Percentiles rank a stretch among this genome's conserved stretches.
These are phyloP conservation scores for Corapipo altera DNA, from an alignment of 2,113 vertebrate genomes.

Conservation along the genomic window DNA sequence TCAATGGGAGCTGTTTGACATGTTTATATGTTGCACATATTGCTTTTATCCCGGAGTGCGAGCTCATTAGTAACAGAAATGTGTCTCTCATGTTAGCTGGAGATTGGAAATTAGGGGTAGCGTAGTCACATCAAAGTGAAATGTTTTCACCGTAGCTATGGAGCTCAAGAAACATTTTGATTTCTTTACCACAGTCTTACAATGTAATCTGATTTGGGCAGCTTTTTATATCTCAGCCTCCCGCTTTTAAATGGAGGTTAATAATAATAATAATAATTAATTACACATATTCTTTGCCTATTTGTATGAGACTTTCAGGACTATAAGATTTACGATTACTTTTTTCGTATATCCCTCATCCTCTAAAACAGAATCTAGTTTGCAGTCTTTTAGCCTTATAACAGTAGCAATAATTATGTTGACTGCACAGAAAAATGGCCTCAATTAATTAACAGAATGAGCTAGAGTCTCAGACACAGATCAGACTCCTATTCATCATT, in stretches of 20 bases:
- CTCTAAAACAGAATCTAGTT: neutral
- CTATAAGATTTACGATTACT: neutral
- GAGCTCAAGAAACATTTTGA: neutral
- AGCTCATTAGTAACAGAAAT: neutral
- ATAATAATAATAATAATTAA: neutral
- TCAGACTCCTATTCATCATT: neutral
- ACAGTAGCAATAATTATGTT: neutral
- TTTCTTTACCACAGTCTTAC: neutral
- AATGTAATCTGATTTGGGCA: neutral
- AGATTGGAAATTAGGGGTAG: neutral
- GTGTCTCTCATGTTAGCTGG: neutral
- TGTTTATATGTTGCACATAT: neutral
- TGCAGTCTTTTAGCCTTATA: neutral
- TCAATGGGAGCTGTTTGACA: neutral
- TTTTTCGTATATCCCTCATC: neutral
- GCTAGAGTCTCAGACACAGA: neutral
- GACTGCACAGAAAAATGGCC: neutral
- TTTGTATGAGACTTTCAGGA: neutral
- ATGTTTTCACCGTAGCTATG: neutral
- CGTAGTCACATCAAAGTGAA: neutral
- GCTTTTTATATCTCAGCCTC: neutral
- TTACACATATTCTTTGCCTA: neutral
- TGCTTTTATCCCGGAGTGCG: neutral
- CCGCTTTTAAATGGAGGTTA: neutral
- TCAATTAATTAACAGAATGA: conserved; percentile 18